Conservation (phyloP, 1,140 invertebrate genomes). For the Zaprionus nigranus region DNA sequence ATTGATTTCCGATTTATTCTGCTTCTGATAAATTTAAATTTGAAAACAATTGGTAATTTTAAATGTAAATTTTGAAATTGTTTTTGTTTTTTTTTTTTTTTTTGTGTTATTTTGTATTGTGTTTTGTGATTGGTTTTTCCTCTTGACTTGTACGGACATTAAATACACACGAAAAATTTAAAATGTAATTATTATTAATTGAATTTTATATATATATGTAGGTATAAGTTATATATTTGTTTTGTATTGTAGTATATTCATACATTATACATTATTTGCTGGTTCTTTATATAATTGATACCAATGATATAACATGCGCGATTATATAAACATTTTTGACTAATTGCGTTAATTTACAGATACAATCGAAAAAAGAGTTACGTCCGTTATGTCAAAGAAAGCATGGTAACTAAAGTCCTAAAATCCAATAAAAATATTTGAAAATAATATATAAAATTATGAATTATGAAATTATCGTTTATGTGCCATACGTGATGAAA, state of each 20-base stretch:
- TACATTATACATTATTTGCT: conserved; percentile 21
- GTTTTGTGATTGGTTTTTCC: conserved; percentile 20
- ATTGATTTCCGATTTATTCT: conserved; percentile 68
- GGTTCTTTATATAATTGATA: conserved; percentile 52
- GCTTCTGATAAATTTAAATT: conserved; percentile 69
- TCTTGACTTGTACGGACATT: conserved; percentile 67
- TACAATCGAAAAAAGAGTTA: background rate
- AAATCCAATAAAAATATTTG: conserved; percentile 28
- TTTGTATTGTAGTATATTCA: conserved; percentile 28
- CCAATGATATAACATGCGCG: conserved; percentile 46
- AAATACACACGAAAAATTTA: conserved; percentile 73
- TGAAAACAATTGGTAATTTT: conserved; percentile 68
- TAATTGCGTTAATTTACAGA: conserved; percentile 39
- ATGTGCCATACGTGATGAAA: conserved; percentile 32
- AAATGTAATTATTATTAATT: conserved; percentile 73
- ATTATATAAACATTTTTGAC: conserved; percentile 29
- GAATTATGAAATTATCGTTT: conserved; percentile 14
- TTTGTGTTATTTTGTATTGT: conserved; percentile 27
- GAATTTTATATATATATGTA: conserved; percentile 52
- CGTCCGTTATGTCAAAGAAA: background rate
- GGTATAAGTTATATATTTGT: conserved; percentile 35
- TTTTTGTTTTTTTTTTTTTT: conserved; percentile 30
- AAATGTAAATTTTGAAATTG: conserved; percentile 58
- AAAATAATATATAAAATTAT: conserved; percentile 23
- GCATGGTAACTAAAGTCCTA: background rate